Percentiles rank a stretch among this genome's conserved stretches.
Evolutionary conservation across 2,113 vertebrate genomes (phyloP).

Genomic region (Crotalus tigris): DNA sequence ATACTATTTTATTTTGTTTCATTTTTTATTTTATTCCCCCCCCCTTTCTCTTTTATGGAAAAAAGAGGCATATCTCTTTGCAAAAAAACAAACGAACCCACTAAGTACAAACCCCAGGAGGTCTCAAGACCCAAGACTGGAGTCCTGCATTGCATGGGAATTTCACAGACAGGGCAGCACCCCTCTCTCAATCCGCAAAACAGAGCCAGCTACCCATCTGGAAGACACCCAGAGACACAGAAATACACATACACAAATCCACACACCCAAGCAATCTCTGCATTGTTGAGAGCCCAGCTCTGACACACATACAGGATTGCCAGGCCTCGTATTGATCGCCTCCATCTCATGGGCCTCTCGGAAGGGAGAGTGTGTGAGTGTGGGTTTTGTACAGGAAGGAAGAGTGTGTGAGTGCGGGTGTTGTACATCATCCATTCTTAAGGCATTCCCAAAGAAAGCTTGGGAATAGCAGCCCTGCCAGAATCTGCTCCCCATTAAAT

Average conservation of each 20-base stretch:
- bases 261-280: not conserved
- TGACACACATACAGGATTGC: not conserved
- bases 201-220: not conserved
- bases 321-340: not conserved
- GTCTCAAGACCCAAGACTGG: not conserved
- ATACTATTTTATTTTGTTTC: not conserved
- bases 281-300: no score
- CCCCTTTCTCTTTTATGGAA: not conserved
- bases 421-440: not conserved
- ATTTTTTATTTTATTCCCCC: not conserved
- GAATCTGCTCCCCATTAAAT: not conserved
- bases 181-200: not conserved
- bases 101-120: not conserved
- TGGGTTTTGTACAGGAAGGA: no score
- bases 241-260: not conserved
- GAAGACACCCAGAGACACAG: not conserved
- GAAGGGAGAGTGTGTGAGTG: not conserved
- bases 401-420: not conserved
- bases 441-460: not conserved
- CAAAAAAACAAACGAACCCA: not conserved
- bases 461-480: not conserved
- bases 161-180: not conserved
- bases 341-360: not conserved
- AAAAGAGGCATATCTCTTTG: not conserved
- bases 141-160: not conserved